Percentiles rank a stretch among this genome's conserved stretches.
phyloP scores from a whole-genome alignment of 1,140 invertebrate genomes.

The Physella acuta region DNA sequence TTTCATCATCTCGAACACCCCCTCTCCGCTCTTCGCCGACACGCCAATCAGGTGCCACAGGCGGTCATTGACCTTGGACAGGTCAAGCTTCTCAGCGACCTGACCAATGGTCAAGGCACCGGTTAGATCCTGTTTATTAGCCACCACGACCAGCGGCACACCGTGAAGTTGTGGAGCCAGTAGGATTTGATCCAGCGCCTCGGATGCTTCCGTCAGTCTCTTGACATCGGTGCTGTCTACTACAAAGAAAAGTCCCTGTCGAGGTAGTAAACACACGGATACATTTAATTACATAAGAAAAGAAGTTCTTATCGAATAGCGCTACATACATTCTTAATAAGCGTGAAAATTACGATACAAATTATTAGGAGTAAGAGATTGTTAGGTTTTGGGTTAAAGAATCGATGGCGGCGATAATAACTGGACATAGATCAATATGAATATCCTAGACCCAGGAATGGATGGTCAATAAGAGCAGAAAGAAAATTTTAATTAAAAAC shows the following conservation, averaged over 20 bases:
- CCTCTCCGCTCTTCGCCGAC: constrained; percentile 47
- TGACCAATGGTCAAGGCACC: constrained; percentile 6
- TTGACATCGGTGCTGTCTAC: constrained; percentile 97
- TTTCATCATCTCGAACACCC: constrained; percentile 50
- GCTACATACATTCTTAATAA: too few species aligned
- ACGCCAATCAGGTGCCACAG: constrained; percentile 50
- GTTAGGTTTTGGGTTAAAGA: too few species aligned
- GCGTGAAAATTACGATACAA: too few species aligned
- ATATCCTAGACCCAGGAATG: too few species aligned
- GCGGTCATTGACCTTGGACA: constrained; percentile 35
- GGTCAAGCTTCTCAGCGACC: constrained; percentile 28
- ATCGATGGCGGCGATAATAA: too few species aligned
- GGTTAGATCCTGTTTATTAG: constrained; percentile 86
- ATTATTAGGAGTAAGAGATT: too few species aligned
- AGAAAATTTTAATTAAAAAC: too few species aligned
- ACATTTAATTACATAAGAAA: too few species aligned
- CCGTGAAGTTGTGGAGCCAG: constrained; percentile 92
- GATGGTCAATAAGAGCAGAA: too few species aligned
- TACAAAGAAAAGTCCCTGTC: constrained; percentile 85
- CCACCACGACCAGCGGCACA: constrained; percentile 94
- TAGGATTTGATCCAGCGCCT: constrained; percentile 77
- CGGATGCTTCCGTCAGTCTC: constrained; percentile 91
- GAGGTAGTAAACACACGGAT: constrained; percentile 43
- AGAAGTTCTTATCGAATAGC: too few species aligned
- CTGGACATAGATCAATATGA: too few species aligned